Conservation (phyloP, 2,888 invertebrate species). For the Hofmannophila pseudospretella region DNA sequence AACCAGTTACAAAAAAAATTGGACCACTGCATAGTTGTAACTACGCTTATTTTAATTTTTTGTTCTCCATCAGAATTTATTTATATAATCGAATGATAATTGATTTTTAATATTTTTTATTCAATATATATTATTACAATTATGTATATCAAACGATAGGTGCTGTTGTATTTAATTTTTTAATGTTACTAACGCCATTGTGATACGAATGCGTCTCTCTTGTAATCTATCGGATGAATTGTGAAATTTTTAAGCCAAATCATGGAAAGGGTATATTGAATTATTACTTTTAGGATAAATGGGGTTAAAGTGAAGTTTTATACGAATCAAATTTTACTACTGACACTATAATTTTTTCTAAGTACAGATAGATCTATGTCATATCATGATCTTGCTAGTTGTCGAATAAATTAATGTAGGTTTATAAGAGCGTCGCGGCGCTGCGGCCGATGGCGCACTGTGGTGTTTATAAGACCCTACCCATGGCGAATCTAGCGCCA, state of each 20-base stretch:
- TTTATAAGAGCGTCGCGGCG: slow-evolving; percentile 35
- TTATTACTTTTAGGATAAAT: slow-evolving; percentile 70
- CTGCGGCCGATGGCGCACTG: no score
- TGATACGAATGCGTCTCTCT: slow-evolving; percentile 67
- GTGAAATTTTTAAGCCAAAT: slow-evolving; percentile 65
- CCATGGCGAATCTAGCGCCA: no score
- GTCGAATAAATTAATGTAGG: slow-evolving; percentile 51
- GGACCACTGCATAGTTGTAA: slow-evolving; percentile 62
- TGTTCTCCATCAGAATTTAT: slow-evolving; percentile 47
- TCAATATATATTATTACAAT: slow-evolving; percentile 26
- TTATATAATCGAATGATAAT: slow-evolving; percentile 44
- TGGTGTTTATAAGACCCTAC: no score
- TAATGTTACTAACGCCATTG: slow-evolving; percentile 62
- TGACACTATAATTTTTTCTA: slow-evolving; percentile 65
- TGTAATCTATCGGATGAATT: slow-evolving; percentile 59
- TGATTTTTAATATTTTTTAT: slow-evolving; percentile 59
- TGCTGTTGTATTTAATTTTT: slow-evolving; percentile 71
- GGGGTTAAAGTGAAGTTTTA: slow-evolving; percentile 66
- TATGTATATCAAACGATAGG: slow-evolving; percentile 67
- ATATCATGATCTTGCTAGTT: slow-evolving; percentile 61
- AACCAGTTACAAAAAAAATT: slow-evolving; percentile 31
- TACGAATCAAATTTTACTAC: slow-evolving; percentile 68
- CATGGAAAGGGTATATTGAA: slow-evolving; percentile 73
- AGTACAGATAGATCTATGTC: slow-evolving; percentile 66
- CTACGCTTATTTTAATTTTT: slow-evolving; percentile 57